Base-by-base conservation (phyloP, 1,140 invertebrate species). In the Magallana gigas region DNA sequence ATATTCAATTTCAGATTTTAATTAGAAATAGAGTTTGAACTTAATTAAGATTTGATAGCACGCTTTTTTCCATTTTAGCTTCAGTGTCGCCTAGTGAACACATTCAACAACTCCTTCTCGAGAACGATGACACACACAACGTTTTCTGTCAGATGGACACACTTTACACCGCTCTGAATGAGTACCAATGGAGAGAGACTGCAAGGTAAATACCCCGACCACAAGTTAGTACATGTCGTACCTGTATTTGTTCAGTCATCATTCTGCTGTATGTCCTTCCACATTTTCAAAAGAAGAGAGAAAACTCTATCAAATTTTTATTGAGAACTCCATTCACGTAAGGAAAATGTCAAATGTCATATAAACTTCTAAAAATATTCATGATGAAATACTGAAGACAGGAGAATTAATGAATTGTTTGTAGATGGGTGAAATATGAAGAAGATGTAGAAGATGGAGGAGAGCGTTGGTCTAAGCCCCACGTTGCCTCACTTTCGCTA, bases 61-160 rank as follows among this genome's bases (percentile, higher is more conserved):
- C 5, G 36, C 5, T 48, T 48, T 48, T 2, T 48, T 48, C 36
- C 36, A 48, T 23, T 85, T 62, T 87, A 93, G 92, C 91, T 1
- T 88, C 89, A n/a, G 84, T 92, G 18, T 90, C 93, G 11, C 93
- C 93, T 0, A 92, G 92, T 71, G 93, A 94, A 83, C 92, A 93
- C 83, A 92, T 99, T 29, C 98, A 99, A 94, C 99, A 98, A 92
- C 98, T 99, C 90, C 96, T 99, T 16, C 98, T 98, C 11, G 92
- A 93, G 23, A 98, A 98, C 95, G 98, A 98, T 92, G 93, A 93
- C 4, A 89, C 90, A 23, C 95, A 95, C 88, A 93, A 94, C 29
- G 87, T 95, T 56, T 99, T 99, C 95, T 98, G 98, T 91, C 97
- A 98, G 95, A 98, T 99, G 97, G 97, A 96, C 83, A 96, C 95